Evolutionary conservation across 2,888 invertebrate species (phyloP), one percentile per base, ranked within the genome.

Genomic region (Autographa gamma): DNA sequence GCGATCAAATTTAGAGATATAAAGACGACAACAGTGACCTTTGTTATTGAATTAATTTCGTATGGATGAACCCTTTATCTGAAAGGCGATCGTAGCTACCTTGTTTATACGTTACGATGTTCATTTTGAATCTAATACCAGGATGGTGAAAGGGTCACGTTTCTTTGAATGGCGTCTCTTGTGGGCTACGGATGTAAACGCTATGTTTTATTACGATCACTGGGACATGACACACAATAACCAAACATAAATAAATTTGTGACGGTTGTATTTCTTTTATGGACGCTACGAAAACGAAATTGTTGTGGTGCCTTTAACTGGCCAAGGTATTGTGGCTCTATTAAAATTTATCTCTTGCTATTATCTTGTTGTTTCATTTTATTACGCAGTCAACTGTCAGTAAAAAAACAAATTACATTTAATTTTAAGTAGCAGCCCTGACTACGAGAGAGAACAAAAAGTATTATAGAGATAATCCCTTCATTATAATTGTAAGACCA

Each of bases 41-140:
- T 89, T 90, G 86, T 90, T 91, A 93, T 93, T 91, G 86, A 91
- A 93, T 93, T 93, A 92, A 92, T 91, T 90, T 91, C 89, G 87
- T 88, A 90, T 90, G 89, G 88, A 69, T 85, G 89, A 88, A 79
- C 89, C 89, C 84, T 93, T 92, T 93, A 91, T 92, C 87, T 85
- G 89, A 86, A 82, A 93, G 88, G 90, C 90, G 91, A 92, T 91
- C 90, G 93, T 91, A 92, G 92, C 91, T 75, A 89, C 88, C 84
- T 87, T 91, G 89, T 93, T 92, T 92, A 91, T 91, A 88, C 88
- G 90, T 90, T 85, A 90, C 61, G 73, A 88, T 88, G 48, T 91
- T 90, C 86, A 89, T 90, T 88, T 86, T 73, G 86, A 91, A 93
- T 92, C 91, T 90, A 93, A 93, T 93, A 93, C 91, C 85, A 88